phyloP scores from a whole-genome alignment of 2,113 vertebrate genomes.

The Mustela lutreola region DNA sequence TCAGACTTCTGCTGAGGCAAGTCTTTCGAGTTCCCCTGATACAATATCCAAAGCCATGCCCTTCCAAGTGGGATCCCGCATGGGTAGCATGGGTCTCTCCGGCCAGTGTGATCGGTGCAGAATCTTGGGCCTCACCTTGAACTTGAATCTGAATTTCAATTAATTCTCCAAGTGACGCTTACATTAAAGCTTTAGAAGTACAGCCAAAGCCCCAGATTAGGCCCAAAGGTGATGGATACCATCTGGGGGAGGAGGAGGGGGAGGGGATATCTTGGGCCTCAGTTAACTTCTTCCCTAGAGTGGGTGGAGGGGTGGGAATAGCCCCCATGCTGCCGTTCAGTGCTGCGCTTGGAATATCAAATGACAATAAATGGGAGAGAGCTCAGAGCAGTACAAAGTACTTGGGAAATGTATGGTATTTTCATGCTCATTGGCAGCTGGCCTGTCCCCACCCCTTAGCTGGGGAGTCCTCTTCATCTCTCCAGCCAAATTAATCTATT shows the following conservation, averaged over 20 bases:
- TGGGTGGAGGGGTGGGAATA: neutral
- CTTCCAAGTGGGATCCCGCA: neutral
- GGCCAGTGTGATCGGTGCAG: neutral
- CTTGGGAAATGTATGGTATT: neutral
- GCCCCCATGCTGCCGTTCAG: neutral
- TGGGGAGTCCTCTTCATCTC: constrained; percentile 21
- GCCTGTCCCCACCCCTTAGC: neutral
- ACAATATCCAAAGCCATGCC: rapidly evolving
- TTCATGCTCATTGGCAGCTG: neutral
- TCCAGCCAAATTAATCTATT: constrained; percentile 58
- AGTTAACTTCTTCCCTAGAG: neutral
- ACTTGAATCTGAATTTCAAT: neutral
- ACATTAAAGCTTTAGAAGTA: neutral
- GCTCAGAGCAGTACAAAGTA: neutral
- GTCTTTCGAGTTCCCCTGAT: neutral
- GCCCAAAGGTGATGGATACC: neutral
- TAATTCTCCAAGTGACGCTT: neutral
- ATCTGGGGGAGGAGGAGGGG: neutral
- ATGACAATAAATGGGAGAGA: neutral
- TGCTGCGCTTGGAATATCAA: neutral
- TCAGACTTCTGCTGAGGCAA: neutral
- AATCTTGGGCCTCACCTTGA: neutral
- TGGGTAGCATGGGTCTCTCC: rapidly evolving
- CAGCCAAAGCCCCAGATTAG: neutral
- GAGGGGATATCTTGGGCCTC: neutral